phyloP scores from a whole-genome alignment of 2,113 vertebrate genomes.

The Cyprichromis sp. region DNA sequence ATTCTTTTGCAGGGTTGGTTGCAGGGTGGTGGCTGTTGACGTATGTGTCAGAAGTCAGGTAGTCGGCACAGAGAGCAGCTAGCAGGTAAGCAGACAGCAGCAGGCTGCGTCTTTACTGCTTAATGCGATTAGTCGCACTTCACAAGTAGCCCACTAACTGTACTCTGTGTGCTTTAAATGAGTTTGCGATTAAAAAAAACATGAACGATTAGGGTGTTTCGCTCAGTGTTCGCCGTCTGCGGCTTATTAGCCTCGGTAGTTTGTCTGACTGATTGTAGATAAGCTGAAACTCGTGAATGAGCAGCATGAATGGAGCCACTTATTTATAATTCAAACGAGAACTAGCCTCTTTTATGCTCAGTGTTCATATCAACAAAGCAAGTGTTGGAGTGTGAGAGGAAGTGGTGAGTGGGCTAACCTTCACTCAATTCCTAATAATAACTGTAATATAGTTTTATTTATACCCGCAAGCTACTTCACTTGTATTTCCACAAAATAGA shows the following conservation, averaged over 20 bases:
- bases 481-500: not conserved
- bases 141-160: not conserved
- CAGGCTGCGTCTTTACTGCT: not conserved
- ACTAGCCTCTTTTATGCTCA: not conserved
- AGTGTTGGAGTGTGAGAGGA: not conserved
- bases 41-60: slow-evolving; percentile 51
- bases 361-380: not conserved
- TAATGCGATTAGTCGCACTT: not conserved
- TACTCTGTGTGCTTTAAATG: not conserved
- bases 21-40: slow-evolving; percentile 3
- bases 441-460: not conserved
- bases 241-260: not conserved
- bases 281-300: not conserved
- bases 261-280: not conserved
- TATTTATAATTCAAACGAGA: not conserved
- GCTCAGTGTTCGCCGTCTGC: not conserved
- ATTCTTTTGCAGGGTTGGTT: slow-evolving; percentile 16
- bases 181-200: not conserved
- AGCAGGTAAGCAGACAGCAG: not conserved
- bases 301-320: not conserved
- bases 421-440: not conserved
- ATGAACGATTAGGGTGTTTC: not conserved
- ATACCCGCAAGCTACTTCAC: not conserved
- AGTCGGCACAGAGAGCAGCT: not conserved
- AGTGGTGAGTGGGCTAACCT: not conserved